Conservation (phyloP, 2,888 invertebrate genomes). For the Drosophila atroscutellata region DNA sequence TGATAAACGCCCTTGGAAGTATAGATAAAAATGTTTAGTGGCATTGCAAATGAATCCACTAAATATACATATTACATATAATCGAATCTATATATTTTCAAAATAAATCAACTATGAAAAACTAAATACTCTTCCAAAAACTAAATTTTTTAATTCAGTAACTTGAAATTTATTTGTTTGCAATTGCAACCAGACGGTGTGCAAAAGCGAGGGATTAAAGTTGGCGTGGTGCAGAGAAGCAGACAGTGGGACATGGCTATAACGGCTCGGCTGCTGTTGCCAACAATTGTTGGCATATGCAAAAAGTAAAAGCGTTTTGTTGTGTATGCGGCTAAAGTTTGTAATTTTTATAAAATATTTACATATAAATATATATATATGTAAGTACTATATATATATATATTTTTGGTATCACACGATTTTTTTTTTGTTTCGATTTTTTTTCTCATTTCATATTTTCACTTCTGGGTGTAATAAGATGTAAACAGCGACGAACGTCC, state of each 20-base stretch:
- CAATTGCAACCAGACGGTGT: background rate
- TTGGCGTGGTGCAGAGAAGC: background rate
- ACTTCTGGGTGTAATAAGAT: constrained; percentile 43
- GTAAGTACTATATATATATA: constrained; percentile 40
- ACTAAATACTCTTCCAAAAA: background rate
- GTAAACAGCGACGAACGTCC: constrained; percentile 17
- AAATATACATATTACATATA: background rate
- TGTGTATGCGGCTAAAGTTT: constrained; percentile 53
- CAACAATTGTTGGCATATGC: background rate
- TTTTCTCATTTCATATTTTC: constrained; percentile 33
- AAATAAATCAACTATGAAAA: background rate
- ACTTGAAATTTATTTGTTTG: background rate
- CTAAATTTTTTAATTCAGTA: background rate
- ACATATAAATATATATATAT: constrained; percentile 22
- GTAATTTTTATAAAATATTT: constrained; percentile 61
- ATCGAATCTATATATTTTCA: background rate
- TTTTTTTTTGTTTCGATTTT: constrained; percentile 54
- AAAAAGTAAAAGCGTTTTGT: constrained; percentile 16
- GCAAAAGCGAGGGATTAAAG: background rate
- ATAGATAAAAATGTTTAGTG: background rate
- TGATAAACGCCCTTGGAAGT: constrained; percentile 27
- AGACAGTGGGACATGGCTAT: background rate
- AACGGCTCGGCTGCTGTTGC: background rate
- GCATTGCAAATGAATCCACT: background rate
- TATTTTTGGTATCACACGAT: constrained; percentile 68